A percentile compares a stretch with the other conserved stretches of the same genome.
phyloP scores from a whole-genome alignment of 2,113 vertebrate species.

The Hystrix cristata region DNA sequence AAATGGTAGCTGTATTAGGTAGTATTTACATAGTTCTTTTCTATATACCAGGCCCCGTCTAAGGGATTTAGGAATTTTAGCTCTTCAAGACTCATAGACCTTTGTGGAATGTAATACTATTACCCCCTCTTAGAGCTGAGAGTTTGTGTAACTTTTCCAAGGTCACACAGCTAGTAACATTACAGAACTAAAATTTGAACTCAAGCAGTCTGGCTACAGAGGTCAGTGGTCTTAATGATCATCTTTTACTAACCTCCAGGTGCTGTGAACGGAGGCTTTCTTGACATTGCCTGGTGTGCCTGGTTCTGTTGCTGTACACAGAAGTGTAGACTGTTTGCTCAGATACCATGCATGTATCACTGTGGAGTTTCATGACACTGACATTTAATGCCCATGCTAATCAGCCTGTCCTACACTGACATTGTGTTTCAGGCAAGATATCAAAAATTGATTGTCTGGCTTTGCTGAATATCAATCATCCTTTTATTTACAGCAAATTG shows the following conservation, averaged over 20 bases:
- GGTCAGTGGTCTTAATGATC: background rate
- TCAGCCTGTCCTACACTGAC: slow-evolving; percentile 77
- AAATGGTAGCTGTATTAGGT: background rate
- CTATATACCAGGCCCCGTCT: background rate
- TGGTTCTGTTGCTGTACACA: slow-evolving; percentile 18
- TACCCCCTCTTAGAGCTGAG: background rate
- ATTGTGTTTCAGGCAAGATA: slow-evolving; percentile 77
- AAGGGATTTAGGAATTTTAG: slow-evolving; percentile 23
- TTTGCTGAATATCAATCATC: slow-evolving; percentile 77
- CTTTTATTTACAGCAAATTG: slow-evolving; percentile 79
- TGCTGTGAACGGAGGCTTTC: background rate
- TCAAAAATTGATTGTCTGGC: slow-evolving; percentile 83
- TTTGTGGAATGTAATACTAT: background rate
- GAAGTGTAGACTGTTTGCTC: background rate
- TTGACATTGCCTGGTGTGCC: background rate
- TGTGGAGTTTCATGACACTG: slow-evolving; percentile 71
- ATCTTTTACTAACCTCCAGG: background rate
- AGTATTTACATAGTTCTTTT: background rate
- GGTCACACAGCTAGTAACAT: background rate
- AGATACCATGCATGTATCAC: slow-evolving; percentile 49
- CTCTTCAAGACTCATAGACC: background rate
- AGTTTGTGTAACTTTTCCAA: background rate
- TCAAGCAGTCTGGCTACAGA: background rate
- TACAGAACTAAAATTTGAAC: background rate
- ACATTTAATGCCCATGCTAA: slow-evolving; percentile 75